Base-by-base conservation (phyloP, 2,797 vertebrate genomes). In the Neoniphon sammara region DNA sequence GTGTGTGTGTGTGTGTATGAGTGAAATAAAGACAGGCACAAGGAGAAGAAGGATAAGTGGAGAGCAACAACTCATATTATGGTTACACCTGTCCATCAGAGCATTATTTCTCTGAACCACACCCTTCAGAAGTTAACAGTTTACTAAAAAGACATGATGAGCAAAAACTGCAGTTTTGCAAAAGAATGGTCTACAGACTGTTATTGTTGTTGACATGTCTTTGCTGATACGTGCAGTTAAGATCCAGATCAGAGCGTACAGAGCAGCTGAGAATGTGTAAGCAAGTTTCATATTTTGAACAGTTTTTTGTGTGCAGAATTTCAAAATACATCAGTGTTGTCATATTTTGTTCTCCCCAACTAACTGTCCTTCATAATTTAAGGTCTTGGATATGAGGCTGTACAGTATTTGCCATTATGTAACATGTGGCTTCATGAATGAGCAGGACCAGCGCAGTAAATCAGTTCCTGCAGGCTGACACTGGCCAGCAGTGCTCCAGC, bases 361-460 rank as follows among this genome's bases (percentile, higher is more conserved):
- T 3, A 10, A 39, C 36, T 11, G 50, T 21, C 21, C 21, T 53
- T 50, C 46, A 31, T 5, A 71, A 31, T 50, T 18, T 8, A 47
- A 56, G 46, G n/a, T 70, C 57, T 21, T 3, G 39, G 42, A 49
- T 27, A 11, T 54, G 65, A 42, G 44, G 58, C 17, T 44, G 39
- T n/a, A 54, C 56, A 11, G 57, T 11, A 27, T 55, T 42, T 49
- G 42, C 60, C 49, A 47, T 57, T 14, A 54, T 11, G 9, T 55
- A 53, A 75, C 52, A 52, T 49, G 36, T 7, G 3, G 21, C 47
- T 58, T 66, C 62, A 79, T 82, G 72, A 84, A 68, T 66, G 63
- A 85, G 77, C 70, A 76, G 80, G 52, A 84, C 69, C 10, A 42
- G 52, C n/a, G 56, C 56, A 63, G 77, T 82, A 79, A 70, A 78